phyloP scores from a whole-genome alignment of 2,797 vertebrate genomes.

The Dermochelys coriacea region DNA sequence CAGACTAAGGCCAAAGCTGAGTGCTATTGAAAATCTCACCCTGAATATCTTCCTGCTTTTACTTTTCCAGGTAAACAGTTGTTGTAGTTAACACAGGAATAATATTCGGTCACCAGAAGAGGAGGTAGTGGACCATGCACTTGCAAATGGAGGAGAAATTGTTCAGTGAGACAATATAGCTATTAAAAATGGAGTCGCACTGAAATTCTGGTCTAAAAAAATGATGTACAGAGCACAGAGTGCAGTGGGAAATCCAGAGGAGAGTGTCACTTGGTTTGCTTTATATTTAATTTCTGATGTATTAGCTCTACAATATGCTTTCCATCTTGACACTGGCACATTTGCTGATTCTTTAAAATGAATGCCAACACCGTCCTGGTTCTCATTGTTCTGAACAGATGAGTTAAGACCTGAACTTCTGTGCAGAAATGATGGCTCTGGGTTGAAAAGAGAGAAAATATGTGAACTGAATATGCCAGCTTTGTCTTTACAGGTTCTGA shows the following conservation, averaged over 20 bases:
- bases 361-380: background rate
- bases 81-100: background rate
- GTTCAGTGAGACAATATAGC: background rate
- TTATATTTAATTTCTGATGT: background rate
- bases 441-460: background rate
- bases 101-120: accelerated
- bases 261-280: background rate
- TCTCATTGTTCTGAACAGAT: background rate
- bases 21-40: background rate
- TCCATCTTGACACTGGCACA: background rate
- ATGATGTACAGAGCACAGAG: background rate
- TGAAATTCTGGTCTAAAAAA: background rate
- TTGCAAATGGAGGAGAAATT: background rate
- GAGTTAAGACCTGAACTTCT: accelerated
- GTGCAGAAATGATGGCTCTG: background rate
- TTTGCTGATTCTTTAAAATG: background rate
- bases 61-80: background rate
- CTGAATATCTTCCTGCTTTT: background rate
- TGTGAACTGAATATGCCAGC: slow-evolving; percentile 10
- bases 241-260: background rate
- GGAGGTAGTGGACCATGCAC: accelerated
- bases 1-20: background rate
- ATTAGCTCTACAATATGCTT: background rate
- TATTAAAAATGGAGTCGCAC: background rate
- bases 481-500: slow-evolving; percentile 81